A percentile compares a stretch with the other conserved stretches of the same genome.
Evolutionary conservation across 2,113 vertebrate genomes (phyloP).

Genomic region (Alces alces): DNA sequence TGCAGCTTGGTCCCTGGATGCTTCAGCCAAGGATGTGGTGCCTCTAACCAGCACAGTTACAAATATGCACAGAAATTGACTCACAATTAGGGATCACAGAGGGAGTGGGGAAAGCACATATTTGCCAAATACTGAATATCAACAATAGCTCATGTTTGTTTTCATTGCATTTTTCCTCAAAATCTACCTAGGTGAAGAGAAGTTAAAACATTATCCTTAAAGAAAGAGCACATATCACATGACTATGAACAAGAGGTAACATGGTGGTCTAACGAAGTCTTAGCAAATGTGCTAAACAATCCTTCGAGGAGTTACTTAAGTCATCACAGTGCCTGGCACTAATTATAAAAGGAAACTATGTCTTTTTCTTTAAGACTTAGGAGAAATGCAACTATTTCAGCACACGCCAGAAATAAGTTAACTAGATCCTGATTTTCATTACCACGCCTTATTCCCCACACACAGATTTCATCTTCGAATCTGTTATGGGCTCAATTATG

Average conservation of each 20-base stretch:
- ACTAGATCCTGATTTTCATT: slow-evolving; percentile 13
- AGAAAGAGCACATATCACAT: not conserved
- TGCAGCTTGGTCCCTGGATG: not conserved
- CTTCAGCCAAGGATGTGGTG: not conserved
- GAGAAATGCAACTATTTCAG: slow-evolving; percentile 43
- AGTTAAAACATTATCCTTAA: not conserved
- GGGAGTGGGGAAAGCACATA: not conserved
- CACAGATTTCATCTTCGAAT: not conserved
- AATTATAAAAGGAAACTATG: slow-evolving; percentile 35
- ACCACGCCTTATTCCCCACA: not conserved
- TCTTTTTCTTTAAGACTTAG: slow-evolving; percentile 34
- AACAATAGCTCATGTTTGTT: not conserved
- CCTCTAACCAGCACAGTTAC: not conserved
- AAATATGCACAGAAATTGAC: not conserved
- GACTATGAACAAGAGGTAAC: slow-evolving; percentile 7
- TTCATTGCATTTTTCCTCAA: not conserved
- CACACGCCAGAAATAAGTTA: slow-evolving; percentile 26
- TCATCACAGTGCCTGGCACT: slow-evolving; percentile 31
- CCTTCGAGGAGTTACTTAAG: slow-evolving; percentile 10
- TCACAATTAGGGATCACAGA: not conserved
- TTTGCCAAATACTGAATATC: not conserved
- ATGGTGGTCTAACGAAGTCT: not conserved
- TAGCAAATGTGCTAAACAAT: not conserved
- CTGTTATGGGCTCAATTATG: not conserved
- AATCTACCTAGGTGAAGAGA: not conserved